Conservation (phyloP, 2,113 vertebrate genomes). For the Dicrurus megarhynchus region DNA sequence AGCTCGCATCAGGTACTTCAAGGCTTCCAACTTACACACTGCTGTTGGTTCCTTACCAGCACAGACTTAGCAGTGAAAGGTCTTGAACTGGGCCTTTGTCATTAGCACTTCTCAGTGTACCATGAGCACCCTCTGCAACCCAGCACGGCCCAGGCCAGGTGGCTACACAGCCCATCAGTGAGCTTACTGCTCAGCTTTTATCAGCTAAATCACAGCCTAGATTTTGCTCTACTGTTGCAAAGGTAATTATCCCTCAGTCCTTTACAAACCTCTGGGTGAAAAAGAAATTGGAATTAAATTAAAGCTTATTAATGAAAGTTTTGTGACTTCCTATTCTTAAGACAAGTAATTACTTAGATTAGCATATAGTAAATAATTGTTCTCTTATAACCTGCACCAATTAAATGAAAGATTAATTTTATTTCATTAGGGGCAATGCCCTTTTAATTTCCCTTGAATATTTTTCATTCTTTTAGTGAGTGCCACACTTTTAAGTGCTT, state of each 20-base stretch:
- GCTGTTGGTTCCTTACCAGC: neutral
- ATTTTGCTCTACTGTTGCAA: neutral
- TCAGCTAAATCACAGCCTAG: neutral
- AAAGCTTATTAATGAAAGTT: neutral
- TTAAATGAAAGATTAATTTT: neutral
- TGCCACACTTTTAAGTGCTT: neutral
- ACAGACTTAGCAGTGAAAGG: neutral
- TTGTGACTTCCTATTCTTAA: neutral
- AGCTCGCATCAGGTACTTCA: neutral
- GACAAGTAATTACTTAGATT: neutral
- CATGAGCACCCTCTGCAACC: neutral
- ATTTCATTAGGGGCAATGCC: neutral
- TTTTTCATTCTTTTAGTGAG: neutral
- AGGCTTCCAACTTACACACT: neutral
- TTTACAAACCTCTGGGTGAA: neutral
- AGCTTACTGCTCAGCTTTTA: neutral
- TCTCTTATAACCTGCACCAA: neutral
- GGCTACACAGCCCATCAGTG: neutral
- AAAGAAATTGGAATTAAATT: neutral
- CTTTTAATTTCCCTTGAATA: neutral
- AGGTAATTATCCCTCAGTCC: neutral
- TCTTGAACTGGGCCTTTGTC: neutral
- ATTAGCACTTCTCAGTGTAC: neutral
- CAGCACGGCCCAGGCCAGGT: neutral
- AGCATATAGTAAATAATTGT: neutral